A percentile compares a stretch with the other conserved stretches of the same genome.
Conservation (phyloP, 37 sponge, comb jelly and placozoan genomes). For the Bolinopsis microptera region DNA sequence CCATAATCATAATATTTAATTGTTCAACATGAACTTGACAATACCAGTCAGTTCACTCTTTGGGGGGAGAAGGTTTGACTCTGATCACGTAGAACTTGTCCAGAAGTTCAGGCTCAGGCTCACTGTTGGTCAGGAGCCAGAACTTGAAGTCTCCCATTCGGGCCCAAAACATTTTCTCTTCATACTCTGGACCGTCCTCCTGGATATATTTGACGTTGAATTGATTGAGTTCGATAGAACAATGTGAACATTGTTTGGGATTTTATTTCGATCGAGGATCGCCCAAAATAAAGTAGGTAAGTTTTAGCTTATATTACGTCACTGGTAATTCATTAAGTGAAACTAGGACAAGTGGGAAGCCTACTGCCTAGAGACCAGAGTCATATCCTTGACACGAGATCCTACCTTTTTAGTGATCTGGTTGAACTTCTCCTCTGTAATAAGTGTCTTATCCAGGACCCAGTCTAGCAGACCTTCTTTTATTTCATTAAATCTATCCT, state of each 20-base stretch:
- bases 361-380: too few species aligned
- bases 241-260: too few species aligned
- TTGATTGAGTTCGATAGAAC: neutral
- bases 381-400: too few species aligned
- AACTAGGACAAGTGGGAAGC: too few species aligned
- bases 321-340: too few species aligned
- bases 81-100: conserved; percentile 53
- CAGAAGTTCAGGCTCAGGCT: conserved; percentile 29
- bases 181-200: conserved; percentile 64
- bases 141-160: conserved; percentile 55
- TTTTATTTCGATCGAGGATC: too few species aligned
- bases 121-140: conserved; percentile 36
- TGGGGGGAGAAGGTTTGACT: conserved; percentile 52
- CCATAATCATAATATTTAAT: too few species aligned
- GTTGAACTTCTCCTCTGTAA: conserved; percentile 65
- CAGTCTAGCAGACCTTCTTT: conserved; percentile 14
- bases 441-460: conserved; percentile 40
- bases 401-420: conserved; percentile 32
- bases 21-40: too few species aligned
- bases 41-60: neutral
- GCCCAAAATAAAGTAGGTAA: too few species aligned
- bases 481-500: neutral
- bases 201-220: neutral
- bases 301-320: too few species aligned
- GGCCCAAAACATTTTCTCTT: conserved; percentile 63